A percentile compares a stretch with the other conserved stretches of the same genome.
phyloP scores from a whole-genome alignment of 2,797 vertebrate species.

The Ceryle rudis region DNA sequence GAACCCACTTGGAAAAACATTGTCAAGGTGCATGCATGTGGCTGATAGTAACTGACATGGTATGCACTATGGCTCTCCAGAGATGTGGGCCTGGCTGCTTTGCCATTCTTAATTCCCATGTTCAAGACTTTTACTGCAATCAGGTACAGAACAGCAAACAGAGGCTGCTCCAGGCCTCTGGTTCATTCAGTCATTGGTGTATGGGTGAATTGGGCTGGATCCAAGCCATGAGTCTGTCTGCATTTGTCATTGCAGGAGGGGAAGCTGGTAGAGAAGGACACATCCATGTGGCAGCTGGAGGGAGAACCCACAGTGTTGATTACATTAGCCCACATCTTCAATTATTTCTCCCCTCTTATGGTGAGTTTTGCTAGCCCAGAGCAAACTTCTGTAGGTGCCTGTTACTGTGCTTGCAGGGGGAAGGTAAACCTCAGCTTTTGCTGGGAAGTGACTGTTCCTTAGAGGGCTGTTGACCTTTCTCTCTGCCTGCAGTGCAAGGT shows the following conservation, averaged over 20 bases:
- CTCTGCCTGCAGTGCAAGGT: constrained; percentile 88
- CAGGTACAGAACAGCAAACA: neutral
- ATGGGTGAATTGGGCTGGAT: neutral
- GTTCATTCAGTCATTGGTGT: neutral
- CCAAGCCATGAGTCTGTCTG: neutral
- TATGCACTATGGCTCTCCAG: neutral
- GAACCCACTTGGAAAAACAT: neutral
- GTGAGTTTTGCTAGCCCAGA: constrained; percentile 76
- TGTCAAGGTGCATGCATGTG: neutral
- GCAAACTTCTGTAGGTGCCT: neutral
- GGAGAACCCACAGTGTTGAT: constrained; percentile 92
- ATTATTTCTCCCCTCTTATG: constrained; percentile 93
- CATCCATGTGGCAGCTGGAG: constrained; percentile 85
- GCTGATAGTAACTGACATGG: neutral
- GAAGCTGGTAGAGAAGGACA: constrained; percentile 85
- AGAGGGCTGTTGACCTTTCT: neutral
- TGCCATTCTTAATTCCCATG: neutral
- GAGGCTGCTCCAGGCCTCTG: neutral
- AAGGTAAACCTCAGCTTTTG: neutral
- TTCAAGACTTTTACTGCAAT: neutral
- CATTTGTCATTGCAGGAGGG: constrained; percentile 84
- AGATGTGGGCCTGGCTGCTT: neutral
- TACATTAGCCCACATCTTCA: constrained; percentile 93
- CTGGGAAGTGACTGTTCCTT: neutral
- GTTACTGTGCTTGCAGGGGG: neutral